Evolutionary conservation across 2,113 vertebrate genomes (phyloP).

Genomic region (Sarotherodon lohbergeri): DNA sequence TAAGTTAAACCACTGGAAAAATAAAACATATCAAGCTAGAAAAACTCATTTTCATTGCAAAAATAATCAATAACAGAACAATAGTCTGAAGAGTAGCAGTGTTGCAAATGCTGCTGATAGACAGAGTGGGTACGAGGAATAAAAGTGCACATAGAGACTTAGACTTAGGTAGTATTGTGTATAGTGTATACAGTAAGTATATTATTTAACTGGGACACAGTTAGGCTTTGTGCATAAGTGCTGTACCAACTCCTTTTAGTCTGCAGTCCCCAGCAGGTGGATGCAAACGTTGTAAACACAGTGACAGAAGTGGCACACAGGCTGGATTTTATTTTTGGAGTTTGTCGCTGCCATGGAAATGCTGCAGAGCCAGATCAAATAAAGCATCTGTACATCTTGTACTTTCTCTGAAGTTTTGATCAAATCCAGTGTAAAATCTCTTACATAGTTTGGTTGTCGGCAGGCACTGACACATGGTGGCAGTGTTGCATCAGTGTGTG

Average conservation of each 20-base stretch:
- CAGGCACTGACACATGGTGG: slow-evolving; percentile 16
- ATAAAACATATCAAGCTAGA: background rate
- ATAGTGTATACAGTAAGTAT: background rate
- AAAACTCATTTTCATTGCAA: background rate
- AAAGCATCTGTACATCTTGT: background rate
- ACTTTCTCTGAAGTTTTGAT: background rate
- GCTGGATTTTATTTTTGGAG: background rate
- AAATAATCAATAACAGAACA: background rate
- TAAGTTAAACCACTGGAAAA: background rate
- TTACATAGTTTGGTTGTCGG: background rate
- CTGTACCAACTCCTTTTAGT: background rate
- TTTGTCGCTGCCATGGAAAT: background rate
- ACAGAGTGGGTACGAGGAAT: background rate
- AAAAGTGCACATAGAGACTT: background rate
- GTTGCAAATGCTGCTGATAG: background rate
- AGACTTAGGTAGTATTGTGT: background rate
- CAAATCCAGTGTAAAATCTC: background rate
- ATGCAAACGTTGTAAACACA: background rate
- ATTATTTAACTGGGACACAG: background rate
- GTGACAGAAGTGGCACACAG: background rate
- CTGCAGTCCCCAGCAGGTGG: background rate
- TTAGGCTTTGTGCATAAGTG: background rate
- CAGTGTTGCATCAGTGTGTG: slow-evolving; percentile 15
- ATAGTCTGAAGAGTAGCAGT: background rate
- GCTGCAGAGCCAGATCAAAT: background rate